Conservation (phyloP, 2,888 invertebrate species). For the Orthonevra nobilis region DNA sequence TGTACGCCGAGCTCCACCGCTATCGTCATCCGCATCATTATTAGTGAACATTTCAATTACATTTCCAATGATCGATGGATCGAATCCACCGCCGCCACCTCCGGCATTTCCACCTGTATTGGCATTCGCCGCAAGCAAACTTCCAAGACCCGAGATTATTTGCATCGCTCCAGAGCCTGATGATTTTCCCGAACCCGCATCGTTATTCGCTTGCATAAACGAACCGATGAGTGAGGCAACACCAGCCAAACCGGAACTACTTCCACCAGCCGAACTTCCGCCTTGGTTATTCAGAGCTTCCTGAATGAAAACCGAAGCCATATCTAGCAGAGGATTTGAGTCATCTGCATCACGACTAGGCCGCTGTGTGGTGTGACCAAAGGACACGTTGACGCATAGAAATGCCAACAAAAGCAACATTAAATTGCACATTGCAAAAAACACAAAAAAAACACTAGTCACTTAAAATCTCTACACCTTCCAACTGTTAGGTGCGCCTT, state of each 20-base stretch:
- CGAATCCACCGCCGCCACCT: conserved; percentile 82
- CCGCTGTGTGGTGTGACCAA: conserved; percentile 75
- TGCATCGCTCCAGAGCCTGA: conserved; percentile 77
- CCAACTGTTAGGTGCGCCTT: conserved; percentile 38
- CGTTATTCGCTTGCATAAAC: conserved; percentile 86
- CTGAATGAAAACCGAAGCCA: conserved; percentile 86
- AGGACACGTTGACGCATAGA: conserved; percentile 75
- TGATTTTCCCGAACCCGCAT: conserved; percentile 77
- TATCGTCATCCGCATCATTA: conserved; percentile 71
- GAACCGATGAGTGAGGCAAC: conserved; percentile 85
- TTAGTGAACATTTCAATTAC: conserved; percentile 82
- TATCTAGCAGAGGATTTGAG: conserved; percentile 84
- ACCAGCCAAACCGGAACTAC: conserved; percentile 79
- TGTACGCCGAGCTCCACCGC: conserved; percentile 66
- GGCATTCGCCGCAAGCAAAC: conserved; percentile 76
- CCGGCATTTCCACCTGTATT: conserved; percentile 79
- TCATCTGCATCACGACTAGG: conserved; percentile 81
- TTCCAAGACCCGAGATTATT: conserved; percentile 79
- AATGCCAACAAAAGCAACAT: conserved; percentile 75
- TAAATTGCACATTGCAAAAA: conserved; percentile 74
- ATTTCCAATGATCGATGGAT: conserved; percentile 83
- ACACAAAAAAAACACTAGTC: too few species aligned
- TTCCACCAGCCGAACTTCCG: conserved; percentile 76
- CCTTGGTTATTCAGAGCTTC: conserved; percentile 81
- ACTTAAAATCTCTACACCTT: conserved; percentile 38